These are phyloP conservation scores for Eulimnadia texana DNA, from an alignment of 1,140 invertebrate genomes.

Conservation along the genomic window DNA sequence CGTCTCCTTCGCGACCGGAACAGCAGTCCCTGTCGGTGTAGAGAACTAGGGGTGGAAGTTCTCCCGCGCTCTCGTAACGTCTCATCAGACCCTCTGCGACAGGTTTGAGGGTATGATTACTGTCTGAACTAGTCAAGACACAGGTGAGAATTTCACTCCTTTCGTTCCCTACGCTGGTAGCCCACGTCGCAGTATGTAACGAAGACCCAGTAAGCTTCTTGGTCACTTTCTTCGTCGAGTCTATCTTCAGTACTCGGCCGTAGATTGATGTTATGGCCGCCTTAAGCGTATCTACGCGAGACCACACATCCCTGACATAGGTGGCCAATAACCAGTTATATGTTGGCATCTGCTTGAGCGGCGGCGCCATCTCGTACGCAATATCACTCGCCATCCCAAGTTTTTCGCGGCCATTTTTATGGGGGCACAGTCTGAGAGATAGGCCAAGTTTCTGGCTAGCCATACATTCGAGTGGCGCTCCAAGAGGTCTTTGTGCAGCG, in stretches of 20 bases:
- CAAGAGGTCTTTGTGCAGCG: background rate
- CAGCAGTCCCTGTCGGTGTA: conserved; percentile 16
- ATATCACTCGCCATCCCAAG: background rate
- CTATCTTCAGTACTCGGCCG: conserved; percentile 9
- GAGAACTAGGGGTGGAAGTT: background rate
- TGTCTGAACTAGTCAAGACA: conserved; percentile 8
- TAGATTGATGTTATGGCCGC: background rate
- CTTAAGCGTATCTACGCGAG: background rate
- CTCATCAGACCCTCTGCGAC: conserved; percentile 3
- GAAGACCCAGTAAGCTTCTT: conserved; percentile 1
- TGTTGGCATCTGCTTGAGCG: background rate
- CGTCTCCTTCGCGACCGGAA: background rate
- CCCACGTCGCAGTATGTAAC: conserved; percentile 2
- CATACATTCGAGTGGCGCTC: conserved; percentile 1
- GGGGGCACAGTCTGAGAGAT: background rate
- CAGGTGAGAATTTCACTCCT: background rate
- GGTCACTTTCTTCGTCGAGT: conserved; percentile 11
- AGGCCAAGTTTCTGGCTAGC: background rate
- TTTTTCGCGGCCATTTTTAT: background rate
- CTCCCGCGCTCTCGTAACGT: background rate
- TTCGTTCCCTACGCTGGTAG: conserved; percentile 13
- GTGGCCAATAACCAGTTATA: background rate
- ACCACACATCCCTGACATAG: conserved; percentile 9
- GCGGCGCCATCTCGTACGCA: background rate
- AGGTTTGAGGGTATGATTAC: background rate